Evolutionary conservation across 1,140 invertebrate genomes (phyloP).

Genomic region (Procambarus virginalis): DNA sequence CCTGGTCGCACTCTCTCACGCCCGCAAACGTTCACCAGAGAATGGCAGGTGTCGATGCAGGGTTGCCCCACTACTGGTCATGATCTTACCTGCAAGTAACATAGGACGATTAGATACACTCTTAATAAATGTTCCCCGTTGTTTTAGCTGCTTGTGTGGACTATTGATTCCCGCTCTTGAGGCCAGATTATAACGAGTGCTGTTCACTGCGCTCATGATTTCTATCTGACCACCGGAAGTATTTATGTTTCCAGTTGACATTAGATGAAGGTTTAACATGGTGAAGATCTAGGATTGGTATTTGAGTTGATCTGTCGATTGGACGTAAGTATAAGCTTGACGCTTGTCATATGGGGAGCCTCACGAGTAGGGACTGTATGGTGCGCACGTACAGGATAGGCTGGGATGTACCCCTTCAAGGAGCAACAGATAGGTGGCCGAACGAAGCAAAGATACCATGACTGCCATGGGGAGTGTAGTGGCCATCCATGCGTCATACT

Average conservation of each 20-base stretch:
- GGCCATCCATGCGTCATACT: too few species aligned
- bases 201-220: too few species aligned
- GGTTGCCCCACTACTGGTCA: conserved; percentile 41
- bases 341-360: neutral
- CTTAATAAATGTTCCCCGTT: neutral
- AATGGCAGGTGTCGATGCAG: conserved; percentile 50
- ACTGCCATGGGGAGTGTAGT: too few species aligned
- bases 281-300: neutral
- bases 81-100: conserved; percentile 4
- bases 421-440: neutral
- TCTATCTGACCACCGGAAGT: neutral
- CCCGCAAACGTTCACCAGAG: conserved; percentile 42
- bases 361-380: neutral
- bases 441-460: too few species aligned
- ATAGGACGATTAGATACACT: conserved; percentile 11
- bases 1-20: conserved; percentile 33
- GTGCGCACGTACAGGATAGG: neutral
- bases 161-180: neutral
- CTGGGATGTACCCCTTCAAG: neutral
- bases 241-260: neutral
- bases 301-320: neutral
- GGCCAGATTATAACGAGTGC: neutral
- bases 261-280: neutral
- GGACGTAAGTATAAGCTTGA: neutral
- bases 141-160: conserved; percentile 6